phyloP scores from a whole-genome alignment of 1,140 invertebrate species.

The Drosophila prosaltans region DNA sequence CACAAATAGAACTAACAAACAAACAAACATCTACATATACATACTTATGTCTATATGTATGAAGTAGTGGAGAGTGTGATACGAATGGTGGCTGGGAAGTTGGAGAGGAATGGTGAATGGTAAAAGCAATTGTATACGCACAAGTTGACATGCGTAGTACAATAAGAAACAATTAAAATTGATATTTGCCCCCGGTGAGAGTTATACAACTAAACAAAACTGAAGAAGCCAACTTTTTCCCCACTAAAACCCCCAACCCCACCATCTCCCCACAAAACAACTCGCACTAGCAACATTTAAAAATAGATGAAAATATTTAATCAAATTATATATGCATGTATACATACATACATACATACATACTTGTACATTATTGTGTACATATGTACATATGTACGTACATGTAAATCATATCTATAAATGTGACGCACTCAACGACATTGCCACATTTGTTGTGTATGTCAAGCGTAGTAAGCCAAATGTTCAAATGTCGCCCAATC shows the following conservation, averaged over 20 bases:
- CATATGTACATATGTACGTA: too few relatives aligned
- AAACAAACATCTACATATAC: constrained; percentile 18
- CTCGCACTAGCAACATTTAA: constrained; percentile 20
- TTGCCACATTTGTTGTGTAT: constrained; percentile 17
- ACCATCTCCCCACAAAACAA: too few relatives aligned
- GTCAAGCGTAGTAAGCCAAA: constrained; percentile 7
- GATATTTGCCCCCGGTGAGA: constrained; percentile 61
- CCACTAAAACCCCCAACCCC: background rate
- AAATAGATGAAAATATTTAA: constrained; percentile 46
- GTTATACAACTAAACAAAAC: constrained; percentile 50
- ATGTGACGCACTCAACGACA: constrained; percentile 16
- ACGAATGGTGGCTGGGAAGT: background rate
- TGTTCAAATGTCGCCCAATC: constrained; percentile 9
- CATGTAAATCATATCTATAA: constrained; percentile 15
- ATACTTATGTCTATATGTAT: background rate
- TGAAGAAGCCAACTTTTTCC: constrained; percentile 5
- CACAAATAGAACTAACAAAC: constrained; percentile 53
- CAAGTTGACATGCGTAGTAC: constrained; percentile 79
- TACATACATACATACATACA: background rate
- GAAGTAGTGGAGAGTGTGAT: constrained; percentile 8
- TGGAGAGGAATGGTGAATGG: constrained; percentile 30
- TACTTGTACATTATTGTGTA: background rate
- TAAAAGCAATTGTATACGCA: constrained; percentile 67
- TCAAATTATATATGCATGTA: constrained; percentile 14
- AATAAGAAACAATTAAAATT: constrained; percentile 79